Conservation (phyloP, 64 coral and sea anemone genomes). For the Trachythela sp. region DNA sequence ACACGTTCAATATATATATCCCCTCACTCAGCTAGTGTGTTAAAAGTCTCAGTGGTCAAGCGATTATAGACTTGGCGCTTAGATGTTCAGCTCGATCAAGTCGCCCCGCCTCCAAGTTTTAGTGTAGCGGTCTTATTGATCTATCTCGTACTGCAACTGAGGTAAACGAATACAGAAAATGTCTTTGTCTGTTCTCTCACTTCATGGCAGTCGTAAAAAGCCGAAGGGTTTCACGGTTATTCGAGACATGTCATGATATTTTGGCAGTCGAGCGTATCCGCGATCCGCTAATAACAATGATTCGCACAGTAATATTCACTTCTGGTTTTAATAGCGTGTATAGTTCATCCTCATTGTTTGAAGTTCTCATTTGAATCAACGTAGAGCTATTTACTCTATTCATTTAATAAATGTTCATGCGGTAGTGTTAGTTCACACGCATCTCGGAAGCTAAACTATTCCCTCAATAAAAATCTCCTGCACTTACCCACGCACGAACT, state of each 20-base stretch:
- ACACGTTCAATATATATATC: not conserved
- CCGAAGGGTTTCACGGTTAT: not conserved
- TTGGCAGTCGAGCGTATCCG: not conserved
- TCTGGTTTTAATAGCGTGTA: not conserved
- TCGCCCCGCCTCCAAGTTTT: not conserved
- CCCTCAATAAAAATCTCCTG: not conserved
- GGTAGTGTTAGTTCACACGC: not conserved
- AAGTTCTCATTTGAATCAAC: not conserved
- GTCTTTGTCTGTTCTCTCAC: not conserved
- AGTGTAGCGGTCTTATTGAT: not conserved
- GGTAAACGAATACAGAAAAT: not conserved
- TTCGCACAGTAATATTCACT: not conserved
- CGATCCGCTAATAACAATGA: not conserved
- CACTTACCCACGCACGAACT: not conserved
- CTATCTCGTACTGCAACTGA: not conserved
- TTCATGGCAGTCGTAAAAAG: not conserved
- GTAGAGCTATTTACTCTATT: not conserved
- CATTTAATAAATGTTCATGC: not conserved
- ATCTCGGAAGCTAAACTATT: not conserved
- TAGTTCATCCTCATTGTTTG: not conserved
- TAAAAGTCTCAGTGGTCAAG: not conserved
- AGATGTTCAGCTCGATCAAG: not conserved
- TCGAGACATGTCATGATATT: not conserved
- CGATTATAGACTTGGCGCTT: not conserved
- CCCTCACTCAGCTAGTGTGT: not conserved